Conservation (phyloP, 2,113 vertebrate genomes). For the Gnathonemus longibarbis region DNA sequence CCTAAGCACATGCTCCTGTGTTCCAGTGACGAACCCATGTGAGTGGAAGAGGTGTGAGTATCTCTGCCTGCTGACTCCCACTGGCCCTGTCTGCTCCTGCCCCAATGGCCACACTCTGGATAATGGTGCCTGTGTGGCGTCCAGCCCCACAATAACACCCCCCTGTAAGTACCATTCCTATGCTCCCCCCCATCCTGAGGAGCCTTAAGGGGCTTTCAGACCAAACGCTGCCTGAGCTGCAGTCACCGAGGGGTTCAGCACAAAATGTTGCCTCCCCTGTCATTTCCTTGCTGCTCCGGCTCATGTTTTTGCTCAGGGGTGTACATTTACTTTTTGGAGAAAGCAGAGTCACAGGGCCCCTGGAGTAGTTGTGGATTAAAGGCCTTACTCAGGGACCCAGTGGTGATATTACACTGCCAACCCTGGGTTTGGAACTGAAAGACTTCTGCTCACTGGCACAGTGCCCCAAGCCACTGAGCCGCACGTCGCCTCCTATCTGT, state of each 20-base stretch:
- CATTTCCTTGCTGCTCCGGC: neutral
- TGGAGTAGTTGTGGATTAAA: neutral
- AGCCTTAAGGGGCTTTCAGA: neutral
- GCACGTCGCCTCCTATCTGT: neutral
- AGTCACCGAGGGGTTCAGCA: no score
- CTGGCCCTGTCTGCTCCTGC: conserved; percentile 88
- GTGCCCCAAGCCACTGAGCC: neutral
- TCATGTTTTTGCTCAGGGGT: neutral
- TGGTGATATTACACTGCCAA: neutral
- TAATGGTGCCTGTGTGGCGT: conserved; percentile 79
- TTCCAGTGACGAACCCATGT: conserved; percentile 84
- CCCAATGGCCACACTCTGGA: conserved; percentile 82
- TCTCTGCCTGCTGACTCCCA: conserved; percentile 92
- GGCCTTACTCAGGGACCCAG: neutral
- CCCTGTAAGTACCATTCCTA: conserved; percentile 59
- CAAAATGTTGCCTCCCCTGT: no score
- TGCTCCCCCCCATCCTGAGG: neutral
- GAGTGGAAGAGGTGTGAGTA: conserved; percentile 94
- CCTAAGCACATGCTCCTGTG: conserved; percentile 10
- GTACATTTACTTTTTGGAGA: neutral
- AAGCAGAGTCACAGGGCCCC: neutral
- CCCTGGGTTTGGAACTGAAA: neutral
- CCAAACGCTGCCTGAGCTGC: no score
- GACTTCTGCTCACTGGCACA: neutral
- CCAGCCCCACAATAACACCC: conserved; percentile 68